Conservation (phyloP, 2,888 invertebrate genomes). For the Aromia moschata region DNA sequence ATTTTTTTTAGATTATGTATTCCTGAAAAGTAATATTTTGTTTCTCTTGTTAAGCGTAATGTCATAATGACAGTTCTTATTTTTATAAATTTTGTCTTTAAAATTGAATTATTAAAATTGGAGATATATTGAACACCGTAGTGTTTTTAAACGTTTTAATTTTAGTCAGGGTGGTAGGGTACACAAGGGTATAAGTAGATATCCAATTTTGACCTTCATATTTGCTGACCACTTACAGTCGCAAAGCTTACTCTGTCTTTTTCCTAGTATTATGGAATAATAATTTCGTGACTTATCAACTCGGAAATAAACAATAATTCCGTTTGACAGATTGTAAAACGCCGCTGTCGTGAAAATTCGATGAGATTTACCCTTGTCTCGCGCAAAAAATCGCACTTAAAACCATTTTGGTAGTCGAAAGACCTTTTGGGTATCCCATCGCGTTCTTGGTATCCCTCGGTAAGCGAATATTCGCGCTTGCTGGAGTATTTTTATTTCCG, state of each 20-base stretch:
- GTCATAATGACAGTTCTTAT: too few species aligned
- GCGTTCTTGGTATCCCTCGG: not conserved
- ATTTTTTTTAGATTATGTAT: too few species aligned
- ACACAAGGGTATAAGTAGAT: not conserved
- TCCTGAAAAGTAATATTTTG: too few species aligned
- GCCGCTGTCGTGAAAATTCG: conserved; percentile 14
- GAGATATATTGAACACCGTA: too few species aligned
- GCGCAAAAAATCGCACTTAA: not conserved
- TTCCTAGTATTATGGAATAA: not conserved
- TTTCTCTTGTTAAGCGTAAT: too few species aligned
- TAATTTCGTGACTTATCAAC: conserved; percentile 23
- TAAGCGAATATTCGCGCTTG: not conserved
- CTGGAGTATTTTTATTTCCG: not conserved
- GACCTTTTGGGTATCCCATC: not conserved
- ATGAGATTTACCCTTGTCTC: conserved; percentile 3
- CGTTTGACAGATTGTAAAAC: conserved; percentile 25
- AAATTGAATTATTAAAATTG: too few species aligned
- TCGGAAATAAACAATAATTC: conserved; percentile 25
- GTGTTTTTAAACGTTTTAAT: too few species aligned
- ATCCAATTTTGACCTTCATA: not conserved
- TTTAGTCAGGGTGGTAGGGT: too few species aligned
- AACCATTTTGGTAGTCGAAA: not conserved
- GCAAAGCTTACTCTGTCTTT: conserved; percentile 24
- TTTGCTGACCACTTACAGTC: not conserved
- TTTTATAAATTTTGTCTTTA: too few species aligned